phyloP scores from a whole-genome alignment of 2,797 vertebrate genomes.

The Steatocranus sp. region DNA sequence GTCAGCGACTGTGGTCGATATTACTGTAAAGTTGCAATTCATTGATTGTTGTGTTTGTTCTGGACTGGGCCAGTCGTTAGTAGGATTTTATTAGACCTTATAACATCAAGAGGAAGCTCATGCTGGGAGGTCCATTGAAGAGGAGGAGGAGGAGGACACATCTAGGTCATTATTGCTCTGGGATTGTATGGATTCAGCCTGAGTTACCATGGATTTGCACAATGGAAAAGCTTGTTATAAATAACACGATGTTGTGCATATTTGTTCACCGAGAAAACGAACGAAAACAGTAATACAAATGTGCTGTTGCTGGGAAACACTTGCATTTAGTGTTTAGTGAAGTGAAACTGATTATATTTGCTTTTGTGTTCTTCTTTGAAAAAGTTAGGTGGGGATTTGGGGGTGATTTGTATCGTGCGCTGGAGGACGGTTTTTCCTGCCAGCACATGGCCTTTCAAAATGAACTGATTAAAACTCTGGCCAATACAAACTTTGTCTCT shows the following conservation, averaged over 20 bases:
- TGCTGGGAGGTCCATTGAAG: constrained; percentile 4
- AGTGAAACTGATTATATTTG: constrained; percentile 30
- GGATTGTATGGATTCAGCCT: background rate
- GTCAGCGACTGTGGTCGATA: constrained; percentile 4
- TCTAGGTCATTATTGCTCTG: background rate
- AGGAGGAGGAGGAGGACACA: background rate
- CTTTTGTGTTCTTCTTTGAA: constrained; percentile 26
- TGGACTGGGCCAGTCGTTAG: background rate
- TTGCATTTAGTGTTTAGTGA: constrained; percentile 34
- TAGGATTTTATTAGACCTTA: background rate
- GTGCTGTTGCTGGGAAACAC: constrained; percentile 53
- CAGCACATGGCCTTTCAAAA: constrained; percentile 27
- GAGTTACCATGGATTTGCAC: background rate
- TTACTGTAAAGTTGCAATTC: constrained; percentile 17
- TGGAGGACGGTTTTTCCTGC: constrained; percentile 24
- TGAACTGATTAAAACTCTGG: constrained; percentile 24
- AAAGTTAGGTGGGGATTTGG: background rate
- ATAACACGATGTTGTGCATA: constrained; percentile 4
- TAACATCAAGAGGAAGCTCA: constrained; percentile 4
- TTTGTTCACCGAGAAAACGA: constrained; percentile 5
- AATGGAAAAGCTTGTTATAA: constrained; percentile 4
- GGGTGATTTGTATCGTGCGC: background rate
- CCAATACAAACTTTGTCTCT: background rate
- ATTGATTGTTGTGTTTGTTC: constrained; percentile 36
- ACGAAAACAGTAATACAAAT: constrained; percentile 25